Evolutionary conservation across 2,113 vertebrate species (phyloP), one percentile per base, ranked within the genome.

Genomic region (Colaptes auratus): DNA sequence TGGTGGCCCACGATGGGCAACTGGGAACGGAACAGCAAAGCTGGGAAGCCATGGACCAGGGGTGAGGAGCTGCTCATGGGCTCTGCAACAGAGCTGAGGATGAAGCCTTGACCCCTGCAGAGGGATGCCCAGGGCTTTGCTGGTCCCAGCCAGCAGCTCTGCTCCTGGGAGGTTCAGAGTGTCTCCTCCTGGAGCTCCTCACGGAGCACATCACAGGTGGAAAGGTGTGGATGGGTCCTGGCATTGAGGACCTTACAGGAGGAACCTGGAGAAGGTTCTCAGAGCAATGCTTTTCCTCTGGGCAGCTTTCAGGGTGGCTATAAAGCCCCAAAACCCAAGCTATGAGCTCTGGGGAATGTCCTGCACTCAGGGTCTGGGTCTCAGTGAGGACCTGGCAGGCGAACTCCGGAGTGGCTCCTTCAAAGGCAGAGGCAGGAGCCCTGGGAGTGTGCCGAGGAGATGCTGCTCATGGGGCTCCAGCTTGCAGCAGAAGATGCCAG

Each of bases 91-190:
- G 17, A 9, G 42, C 59, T 3, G 0, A 20, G 27, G 21, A 28
- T 1, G 2, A n/a, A 55, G 23, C 15, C 31, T 5, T 24, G 35
- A 5, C 17, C 7, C 3, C 21, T 3, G 12, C 2, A 2, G 3
- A 17, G 42, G 55, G 23, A 39, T 30, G 28, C 28, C 24, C 3
- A 1, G 50, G 48, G 48, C n/a, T 39, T 23, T 12, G n/a, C 36
- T 1, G 0, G 23, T 17, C 75, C 35, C 7, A 1, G 6, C 0
- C 35, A 14, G 50, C 1, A 2, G 11, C 66, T 42, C 35, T 5
- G 61, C 39, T 55, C 35, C 35, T 0, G 5, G 44, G 25, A 39
- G 8, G 12, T 15, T 50, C 42, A 10, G 10, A 53, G 48, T 14
- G 1, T n/a, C 53, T 56, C 12, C 48, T 64, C 33, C 28, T 3